Percentiles rank a stretch among this genome's conserved stretches.
These are phyloP conservation scores for Daubentonia madagascariensis DNA, from an alignment of 2,113 vertebrate genomes.

Conservation along the genomic window DNA sequence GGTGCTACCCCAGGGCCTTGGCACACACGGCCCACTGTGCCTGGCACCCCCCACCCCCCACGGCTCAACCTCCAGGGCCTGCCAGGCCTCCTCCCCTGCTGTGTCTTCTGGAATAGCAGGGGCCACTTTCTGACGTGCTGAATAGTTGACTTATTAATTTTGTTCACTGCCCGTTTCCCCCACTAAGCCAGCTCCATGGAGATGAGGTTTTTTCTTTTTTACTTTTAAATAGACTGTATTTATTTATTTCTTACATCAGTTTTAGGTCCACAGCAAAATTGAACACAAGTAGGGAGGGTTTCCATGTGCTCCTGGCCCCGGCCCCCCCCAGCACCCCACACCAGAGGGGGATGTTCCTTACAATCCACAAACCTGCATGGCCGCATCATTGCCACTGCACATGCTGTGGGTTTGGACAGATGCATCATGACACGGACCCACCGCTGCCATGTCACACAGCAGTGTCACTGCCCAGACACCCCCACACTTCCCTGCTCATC, in stretches of 20 bases:
- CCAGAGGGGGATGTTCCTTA: rapidly evolving
- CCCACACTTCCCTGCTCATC: background rate
- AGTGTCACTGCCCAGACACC: background rate
- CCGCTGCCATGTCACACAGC: rapidly evolving
- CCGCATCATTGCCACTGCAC: background rate
- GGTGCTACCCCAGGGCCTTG: no score
- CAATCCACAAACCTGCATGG: background rate
- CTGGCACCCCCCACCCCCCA: no score
- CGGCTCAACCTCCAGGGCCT: background rate
- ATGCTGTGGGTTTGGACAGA: background rate
- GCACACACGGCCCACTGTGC: background rate
- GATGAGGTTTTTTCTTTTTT: background rate
- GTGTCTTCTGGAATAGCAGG: background rate
- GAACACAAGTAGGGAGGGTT: background rate
- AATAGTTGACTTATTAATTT: no score
- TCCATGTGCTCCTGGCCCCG: background rate
- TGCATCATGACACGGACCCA: rapidly evolving
- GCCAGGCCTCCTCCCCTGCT: background rate
- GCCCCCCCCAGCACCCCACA: no score
- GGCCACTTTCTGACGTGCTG: background rate
- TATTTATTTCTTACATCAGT: background rate
- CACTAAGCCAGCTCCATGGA: background rate
- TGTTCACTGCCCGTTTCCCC: background rate
- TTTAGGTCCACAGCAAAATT: background rate
- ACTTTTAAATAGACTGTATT: background rate